Evolutionary conservation across 2,888 invertebrate genomes (phyloP), one percentile per base, ranked within the genome.

Genomic region (Synanthedon tipuliformis): DNA sequence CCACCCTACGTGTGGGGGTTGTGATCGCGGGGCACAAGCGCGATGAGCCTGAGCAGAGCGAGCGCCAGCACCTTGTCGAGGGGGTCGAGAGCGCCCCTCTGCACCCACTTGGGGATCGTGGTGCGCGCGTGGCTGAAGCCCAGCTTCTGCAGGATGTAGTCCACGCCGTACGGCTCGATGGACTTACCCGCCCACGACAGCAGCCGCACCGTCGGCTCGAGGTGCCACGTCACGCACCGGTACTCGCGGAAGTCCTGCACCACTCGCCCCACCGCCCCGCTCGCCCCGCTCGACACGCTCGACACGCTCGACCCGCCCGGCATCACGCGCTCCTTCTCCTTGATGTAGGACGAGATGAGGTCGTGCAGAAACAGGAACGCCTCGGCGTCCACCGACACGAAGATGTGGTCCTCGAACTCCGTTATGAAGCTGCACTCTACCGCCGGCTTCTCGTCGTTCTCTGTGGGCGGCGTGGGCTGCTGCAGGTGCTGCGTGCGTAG

Each of bases 101-200:
- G 99, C 88, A 99, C 92, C 97, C 99, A 99, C 86, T 99, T 99
- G 55, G 99, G 99, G 73, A 99, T 99, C 54, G 99, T 99, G 61
- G 96, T 97, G 60, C 98, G 91, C 11, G 99, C 98, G 85, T 99
- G 99, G 56, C 95, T 93, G 81, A 99, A 99, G 50, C 98, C 98
- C 48, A 99, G 89, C 84, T 98, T 98, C 86, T 98, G 97, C 52
- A 99, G 90, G 70, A 99, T 98, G 81, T 97, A 98, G 88, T 99
- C 99, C 57, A 99, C 96, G 52, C 98, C 98, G 72, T 98, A 98
- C 1, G 99, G 98, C 79, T 99, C 98, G 68, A 99, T 97, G 66
- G 96, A 95, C 80, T 97, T 97, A 51, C 98, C 98, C 53, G 95
- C 96, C 96, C 96, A 96, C 11, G 94, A 94, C 4, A 94, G 80